These are phyloP conservation scores for Syngnathus floridae DNA, from an alignment of 2,113 vertebrate species.

Conservation along the genomic window DNA sequence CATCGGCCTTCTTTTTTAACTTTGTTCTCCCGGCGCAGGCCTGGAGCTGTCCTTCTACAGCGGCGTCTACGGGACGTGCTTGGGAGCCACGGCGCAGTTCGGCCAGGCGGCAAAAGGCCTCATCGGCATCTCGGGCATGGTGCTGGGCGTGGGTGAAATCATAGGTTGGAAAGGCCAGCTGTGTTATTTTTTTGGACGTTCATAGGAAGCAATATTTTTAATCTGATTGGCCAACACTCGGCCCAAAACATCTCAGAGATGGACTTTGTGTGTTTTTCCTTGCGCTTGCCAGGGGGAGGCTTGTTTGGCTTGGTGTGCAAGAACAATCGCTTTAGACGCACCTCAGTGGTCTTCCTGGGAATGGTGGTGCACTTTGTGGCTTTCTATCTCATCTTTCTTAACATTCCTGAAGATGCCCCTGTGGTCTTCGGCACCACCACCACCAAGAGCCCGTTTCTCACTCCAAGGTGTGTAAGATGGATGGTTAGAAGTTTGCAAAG, in stretches of 20 bases:
- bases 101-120: conserved; percentile 83
- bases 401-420: conserved; percentile 84
- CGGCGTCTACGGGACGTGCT: conserved; percentile 92
- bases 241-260: no score
- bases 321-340: conserved; percentile 82
- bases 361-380: conserved; percentile 87
- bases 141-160: conserved; percentile 91
- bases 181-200: background rate
- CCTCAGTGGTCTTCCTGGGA: conserved; percentile 89
- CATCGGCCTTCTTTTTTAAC: conserved; percentile 7
- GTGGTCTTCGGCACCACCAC: conserved; percentile 77
- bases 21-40: conserved; percentile 62
- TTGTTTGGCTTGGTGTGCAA: conserved; percentile 90
- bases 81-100: conserved; percentile 84
- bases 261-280: background rate
- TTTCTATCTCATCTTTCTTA: conserved; percentile 93
- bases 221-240: no score
- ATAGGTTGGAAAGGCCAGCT: conserved; percentile 72
- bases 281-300: conserved; percentile 76
- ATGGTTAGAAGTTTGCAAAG: background rate
- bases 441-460: conserved; percentile 74
- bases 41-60: conserved; percentile 93
- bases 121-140: conserved; percentile 93
- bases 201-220: background rate
- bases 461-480: conserved; percentile 72